phyloP scores from a whole-genome alignment of 1,140 invertebrate species.

The Hesperophylax magnus region DNA sequence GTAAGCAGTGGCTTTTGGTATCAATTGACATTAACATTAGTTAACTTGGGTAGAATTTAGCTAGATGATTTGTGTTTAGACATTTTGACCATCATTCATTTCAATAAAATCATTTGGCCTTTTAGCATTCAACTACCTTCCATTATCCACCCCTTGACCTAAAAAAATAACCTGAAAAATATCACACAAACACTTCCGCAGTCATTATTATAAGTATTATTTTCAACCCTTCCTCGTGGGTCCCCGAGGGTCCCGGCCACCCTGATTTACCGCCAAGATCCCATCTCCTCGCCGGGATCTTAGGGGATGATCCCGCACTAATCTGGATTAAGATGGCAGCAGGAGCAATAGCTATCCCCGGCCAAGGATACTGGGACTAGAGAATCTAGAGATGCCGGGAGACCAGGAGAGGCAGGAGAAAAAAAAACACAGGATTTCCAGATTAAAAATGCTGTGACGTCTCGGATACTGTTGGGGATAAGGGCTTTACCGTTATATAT shows the following conservation, averaged over 20 bases:
- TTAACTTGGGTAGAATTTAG: not conserved
- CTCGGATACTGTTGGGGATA: no score
- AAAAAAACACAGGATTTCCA: not conserved
- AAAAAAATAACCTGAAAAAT: not conserved
- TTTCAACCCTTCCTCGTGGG: constrained; percentile 19
- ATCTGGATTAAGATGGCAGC: constrained; percentile 38
- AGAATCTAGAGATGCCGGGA: constrained; percentile 2
- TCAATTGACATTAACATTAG: no score
- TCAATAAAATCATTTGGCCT: not conserved
- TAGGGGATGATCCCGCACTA: constrained; percentile 29
- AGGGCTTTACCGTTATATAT: no score
- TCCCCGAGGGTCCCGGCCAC: not conserved
- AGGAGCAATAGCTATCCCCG: not conserved
- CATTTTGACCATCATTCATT: not conserved
- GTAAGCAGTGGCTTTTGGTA: no score
- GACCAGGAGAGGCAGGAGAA: not conserved
- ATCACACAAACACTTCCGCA: not conserved
- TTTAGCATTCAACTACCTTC: not conserved
- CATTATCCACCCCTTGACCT: not conserved
- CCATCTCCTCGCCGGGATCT: constrained; percentile 22
- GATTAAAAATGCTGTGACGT: no score
- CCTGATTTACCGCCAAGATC: constrained; percentile 32
- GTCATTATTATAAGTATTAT: no score
- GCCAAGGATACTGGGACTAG: not conserved
- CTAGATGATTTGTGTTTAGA: not conserved